These are phyloP conservation scores for Helicoverpa armigera DNA, from an alignment of 1,140 invertebrate genomes.

Conservation along the genomic window DNA sequence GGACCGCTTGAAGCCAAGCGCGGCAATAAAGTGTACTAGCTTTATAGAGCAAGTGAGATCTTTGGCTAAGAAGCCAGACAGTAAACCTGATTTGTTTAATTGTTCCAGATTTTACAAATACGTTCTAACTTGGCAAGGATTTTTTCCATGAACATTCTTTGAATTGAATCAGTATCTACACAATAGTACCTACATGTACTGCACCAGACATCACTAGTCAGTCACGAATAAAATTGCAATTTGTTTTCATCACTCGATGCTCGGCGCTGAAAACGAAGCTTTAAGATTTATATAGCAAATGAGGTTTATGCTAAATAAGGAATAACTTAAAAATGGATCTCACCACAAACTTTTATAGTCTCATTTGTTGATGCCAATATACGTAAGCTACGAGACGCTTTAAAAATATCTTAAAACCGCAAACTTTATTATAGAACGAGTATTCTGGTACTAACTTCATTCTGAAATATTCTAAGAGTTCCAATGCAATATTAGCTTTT, in stretches of 20 bases:
- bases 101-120: not conserved
- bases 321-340: constrained; percentile 29
- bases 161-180: not conserved
- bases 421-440: constrained; percentile 14
- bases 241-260: constrained; percentile 23
- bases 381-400: not conserved
- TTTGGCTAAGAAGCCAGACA: constrained; percentile 27
- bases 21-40: constrained; percentile 24
- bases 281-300: constrained; percentile 37
- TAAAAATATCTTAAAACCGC: constrained; percentile 26
- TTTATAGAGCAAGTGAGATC: constrained; percentile 36
- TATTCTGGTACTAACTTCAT: constrained; percentile 7
- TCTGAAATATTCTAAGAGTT: constrained; percentile 24
- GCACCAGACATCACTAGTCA: not conserved
- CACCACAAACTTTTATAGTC: constrained; percentile 20
- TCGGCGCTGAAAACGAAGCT: constrained; percentile 28
- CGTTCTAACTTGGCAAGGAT: not conserved
- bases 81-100: constrained; percentile 33
- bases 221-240: constrained; percentile 27
- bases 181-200: not conserved
- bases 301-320: constrained; percentile 41
- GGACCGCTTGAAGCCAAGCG: constrained; percentile 24
- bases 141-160: not conserved
- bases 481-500: not conserved
- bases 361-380: constrained; percentile 36